A percentile compares a stretch with the other conserved stretches of the same genome.
These are phyloP conservation scores for Meta bourneti DNA, from an alignment of 2,888 invertebrate genomes.

Conservation along the genomic window DNA sequence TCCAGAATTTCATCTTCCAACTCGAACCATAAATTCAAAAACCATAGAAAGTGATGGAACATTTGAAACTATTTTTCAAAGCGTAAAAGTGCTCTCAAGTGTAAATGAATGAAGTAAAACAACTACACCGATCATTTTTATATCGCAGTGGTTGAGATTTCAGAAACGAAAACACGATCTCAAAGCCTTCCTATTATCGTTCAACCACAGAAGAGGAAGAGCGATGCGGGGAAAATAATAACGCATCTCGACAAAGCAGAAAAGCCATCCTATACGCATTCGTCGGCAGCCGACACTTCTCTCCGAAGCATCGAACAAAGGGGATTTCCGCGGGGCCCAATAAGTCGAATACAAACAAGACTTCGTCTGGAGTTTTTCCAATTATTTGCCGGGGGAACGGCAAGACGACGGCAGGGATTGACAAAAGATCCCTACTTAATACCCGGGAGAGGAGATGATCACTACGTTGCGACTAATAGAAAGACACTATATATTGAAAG, in stretches of 20 bases:
- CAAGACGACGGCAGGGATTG: conserved; percentile 23
- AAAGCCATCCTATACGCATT: neutral
- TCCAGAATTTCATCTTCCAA: too few species aligned
- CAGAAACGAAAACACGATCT: neutral
- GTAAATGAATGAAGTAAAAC: too few species aligned
- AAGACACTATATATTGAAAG: conserved; percentile 25
- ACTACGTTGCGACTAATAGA: conserved; percentile 53
- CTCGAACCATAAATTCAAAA: too few species aligned
- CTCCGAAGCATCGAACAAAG: conserved; percentile 5
- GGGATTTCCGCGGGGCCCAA: conserved; percentile 15
- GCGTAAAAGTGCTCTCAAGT: too few species aligned
- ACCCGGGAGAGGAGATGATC: conserved; percentile 28
- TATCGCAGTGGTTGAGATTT: too few species aligned
- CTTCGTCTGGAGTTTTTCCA: conserved; percentile 25
- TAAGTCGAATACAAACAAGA: conserved; percentile 59
- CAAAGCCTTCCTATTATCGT: neutral
- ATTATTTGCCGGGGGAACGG: conserved; percentile 35
- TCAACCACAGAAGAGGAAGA: neutral
- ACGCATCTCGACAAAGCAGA: too few species aligned
- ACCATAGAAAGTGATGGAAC: too few species aligned
- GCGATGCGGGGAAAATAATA: too few species aligned
- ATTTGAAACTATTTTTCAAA: too few species aligned
- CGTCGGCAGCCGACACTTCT: neutral
- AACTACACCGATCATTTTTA: too few species aligned
- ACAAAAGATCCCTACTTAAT: conserved; percentile 65